Conservation (phyloP, 2,888 invertebrate genomes). For the Calameuta filiformis region DNA sequence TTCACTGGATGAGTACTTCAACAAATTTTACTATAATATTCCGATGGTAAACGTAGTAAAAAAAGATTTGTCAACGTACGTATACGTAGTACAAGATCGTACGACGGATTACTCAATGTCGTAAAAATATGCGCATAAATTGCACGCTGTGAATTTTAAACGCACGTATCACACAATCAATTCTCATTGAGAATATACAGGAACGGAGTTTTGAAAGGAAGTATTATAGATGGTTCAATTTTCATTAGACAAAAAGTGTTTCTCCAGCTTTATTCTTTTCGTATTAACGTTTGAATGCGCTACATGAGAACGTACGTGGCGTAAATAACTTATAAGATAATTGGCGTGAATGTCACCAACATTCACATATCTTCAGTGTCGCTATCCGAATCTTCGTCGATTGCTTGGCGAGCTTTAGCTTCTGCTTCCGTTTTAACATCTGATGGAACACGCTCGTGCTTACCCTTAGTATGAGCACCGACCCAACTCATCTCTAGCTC, state of each 20-base stretch:
- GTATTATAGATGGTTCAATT: background rate
- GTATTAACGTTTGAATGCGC: background rate
- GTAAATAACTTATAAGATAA: background rate
- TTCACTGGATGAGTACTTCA: background rate
- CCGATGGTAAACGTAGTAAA: background rate
- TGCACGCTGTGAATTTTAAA: background rate
- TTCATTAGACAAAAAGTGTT: background rate
- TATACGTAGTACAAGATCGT: background rate
- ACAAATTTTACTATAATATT: background rate
- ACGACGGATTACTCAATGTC: background rate
- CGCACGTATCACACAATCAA: background rate
- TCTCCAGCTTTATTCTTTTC: background rate
- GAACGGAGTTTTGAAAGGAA: background rate
- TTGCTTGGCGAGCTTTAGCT: slow-evolving; percentile 87
- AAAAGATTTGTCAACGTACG: background rate
- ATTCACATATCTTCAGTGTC: slow-evolving; percentile 80
- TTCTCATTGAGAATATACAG: background rate
- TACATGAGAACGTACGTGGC: background rate
- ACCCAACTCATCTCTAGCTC: slow-evolving; percentile 97
- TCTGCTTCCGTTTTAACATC: slow-evolving; percentile 86
- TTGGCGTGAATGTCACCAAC: background rate
- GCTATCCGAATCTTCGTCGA: slow-evolving; percentile 88
- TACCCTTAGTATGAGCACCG: slow-evolving; percentile 81
- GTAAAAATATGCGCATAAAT: background rate
- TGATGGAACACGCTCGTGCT: slow-evolving; percentile 84